These are phyloP conservation scores for Laticauda laticaudata DNA, from an alignment of 2,113 vertebrate species.

Conservation along the genomic window DNA sequence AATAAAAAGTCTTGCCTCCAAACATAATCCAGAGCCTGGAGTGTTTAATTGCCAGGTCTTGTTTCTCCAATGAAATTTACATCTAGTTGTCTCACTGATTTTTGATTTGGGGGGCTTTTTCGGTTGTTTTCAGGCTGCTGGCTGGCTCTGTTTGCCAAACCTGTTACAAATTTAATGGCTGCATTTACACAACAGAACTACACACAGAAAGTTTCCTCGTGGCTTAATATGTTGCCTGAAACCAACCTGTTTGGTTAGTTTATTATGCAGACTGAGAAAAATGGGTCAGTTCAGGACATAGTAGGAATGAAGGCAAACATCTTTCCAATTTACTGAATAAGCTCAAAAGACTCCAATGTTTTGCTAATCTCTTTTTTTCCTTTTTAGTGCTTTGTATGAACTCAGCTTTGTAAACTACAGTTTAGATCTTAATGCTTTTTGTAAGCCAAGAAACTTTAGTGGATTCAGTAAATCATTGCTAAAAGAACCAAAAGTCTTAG, in stretches of 20 bases:
- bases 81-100: no score
- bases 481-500: not conserved
- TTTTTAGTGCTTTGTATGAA: not conserved
- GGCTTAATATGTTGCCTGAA: not conserved
- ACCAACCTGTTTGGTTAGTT: not conserved
- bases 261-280: not conserved
- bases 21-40: no score
- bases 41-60: not conserved
- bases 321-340: not conserved
- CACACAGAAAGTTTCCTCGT: not conserved
- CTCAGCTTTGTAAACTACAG: not conserved
- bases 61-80: not conserved
- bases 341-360: not conserved
- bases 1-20: not conserved
- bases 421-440: not conserved
- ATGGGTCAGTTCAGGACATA: not conserved
- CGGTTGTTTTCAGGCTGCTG: not conserved
- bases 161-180: not conserved
- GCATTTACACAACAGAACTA: not conserved
- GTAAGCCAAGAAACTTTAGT: not conserved
- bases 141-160: not conserved
- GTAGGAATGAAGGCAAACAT: not conserved
- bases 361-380: not conserved
- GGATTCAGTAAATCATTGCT: not conserved
- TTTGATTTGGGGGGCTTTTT: not conserved